Conservation (phyloP, 2,113 vertebrate genomes). For the Phaethon lepturus region DNA sequence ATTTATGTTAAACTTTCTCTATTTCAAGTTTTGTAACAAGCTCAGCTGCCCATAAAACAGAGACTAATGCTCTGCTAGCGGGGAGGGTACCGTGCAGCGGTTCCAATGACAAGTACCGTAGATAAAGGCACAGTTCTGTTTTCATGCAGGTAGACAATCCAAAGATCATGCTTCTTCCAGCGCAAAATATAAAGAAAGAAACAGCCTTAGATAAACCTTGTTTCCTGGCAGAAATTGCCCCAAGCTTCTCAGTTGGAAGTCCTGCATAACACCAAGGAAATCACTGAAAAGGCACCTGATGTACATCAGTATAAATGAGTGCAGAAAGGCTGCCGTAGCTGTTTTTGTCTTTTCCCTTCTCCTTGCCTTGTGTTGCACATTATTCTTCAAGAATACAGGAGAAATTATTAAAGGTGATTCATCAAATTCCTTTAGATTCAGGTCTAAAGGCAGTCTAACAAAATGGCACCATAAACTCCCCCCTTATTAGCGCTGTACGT, state of each 20-base stretch:
- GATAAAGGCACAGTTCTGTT: background rate
- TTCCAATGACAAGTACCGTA: background rate
- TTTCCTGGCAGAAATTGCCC: constrained; percentile 7
- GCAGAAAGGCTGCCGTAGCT: background rate
- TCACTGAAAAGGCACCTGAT: background rate
- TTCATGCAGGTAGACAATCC: background rate
- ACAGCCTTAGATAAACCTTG: background rate
- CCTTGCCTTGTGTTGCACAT: background rate
- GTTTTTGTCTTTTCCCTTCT: constrained; percentile 5
- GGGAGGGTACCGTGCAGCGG: background rate
- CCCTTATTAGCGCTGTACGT: background rate
- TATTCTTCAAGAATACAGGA: constrained; percentile 17
- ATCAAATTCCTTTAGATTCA: constrained; percentile 25
- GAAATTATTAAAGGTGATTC: constrained; percentile 9
- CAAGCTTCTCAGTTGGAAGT: background rate
- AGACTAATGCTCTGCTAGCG: background rate
- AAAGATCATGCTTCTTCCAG: background rate
- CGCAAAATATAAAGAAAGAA: background rate
- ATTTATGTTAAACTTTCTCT: background rate
- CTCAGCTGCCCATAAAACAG: background rate
- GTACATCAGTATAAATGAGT: background rate
- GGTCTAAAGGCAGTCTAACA: constrained; percentile 24
- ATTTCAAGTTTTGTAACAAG: background rate
- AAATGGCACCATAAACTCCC: background rate
- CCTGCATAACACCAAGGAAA: background rate